phyloP scores from a whole-genome alignment of 1,140 invertebrate species.

The Chymomyza costata region DNA sequence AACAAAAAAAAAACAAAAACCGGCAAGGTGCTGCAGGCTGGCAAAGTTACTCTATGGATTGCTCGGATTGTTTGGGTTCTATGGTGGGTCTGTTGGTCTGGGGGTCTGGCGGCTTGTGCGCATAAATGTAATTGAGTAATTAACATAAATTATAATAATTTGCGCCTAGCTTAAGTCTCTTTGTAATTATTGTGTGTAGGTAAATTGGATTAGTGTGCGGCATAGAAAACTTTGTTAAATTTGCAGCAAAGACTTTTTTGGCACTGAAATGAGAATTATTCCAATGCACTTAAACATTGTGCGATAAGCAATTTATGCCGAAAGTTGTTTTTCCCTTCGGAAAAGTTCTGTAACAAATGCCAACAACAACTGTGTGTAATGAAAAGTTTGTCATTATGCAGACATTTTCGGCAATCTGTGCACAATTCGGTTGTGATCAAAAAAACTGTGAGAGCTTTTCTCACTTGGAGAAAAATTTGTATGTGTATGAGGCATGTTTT shows the following conservation, averaged over 20 bases:
- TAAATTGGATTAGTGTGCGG: constrained; percentile 65
- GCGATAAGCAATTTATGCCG: constrained; percentile 64
- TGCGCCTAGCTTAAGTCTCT: constrained; percentile 41
- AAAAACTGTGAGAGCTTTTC: too few species aligned
- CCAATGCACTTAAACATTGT: constrained; percentile 5
- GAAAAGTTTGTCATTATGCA: too few species aligned
- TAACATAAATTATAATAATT: constrained; percentile 75
- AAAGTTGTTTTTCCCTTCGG: constrained; percentile 48
- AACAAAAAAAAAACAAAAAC: too few species aligned
- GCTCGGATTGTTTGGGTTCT: too few species aligned
- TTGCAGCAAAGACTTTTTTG: constrained; percentile 38
- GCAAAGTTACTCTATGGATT: too few species aligned
- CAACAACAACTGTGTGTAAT: too few species aligned
- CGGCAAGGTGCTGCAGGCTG: constrained; percentile 22
- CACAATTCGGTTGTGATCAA: too few species aligned
- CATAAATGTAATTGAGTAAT: constrained; percentile 74
- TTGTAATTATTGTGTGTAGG: constrained; percentile 69
- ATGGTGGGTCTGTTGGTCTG: not conserved
- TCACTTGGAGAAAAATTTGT: too few species aligned
- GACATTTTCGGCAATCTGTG: constrained; percentile 16
- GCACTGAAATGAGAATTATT: constrained; percentile 8
- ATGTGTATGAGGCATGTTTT: constrained; percentile 17
- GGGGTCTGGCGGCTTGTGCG: not conserved
- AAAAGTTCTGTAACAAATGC: constrained; percentile 57
- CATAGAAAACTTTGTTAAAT: constrained; percentile 17